Conservation (phyloP, 2,797 vertebrate genomes). For the Denticeps clupeoides region DNA sequence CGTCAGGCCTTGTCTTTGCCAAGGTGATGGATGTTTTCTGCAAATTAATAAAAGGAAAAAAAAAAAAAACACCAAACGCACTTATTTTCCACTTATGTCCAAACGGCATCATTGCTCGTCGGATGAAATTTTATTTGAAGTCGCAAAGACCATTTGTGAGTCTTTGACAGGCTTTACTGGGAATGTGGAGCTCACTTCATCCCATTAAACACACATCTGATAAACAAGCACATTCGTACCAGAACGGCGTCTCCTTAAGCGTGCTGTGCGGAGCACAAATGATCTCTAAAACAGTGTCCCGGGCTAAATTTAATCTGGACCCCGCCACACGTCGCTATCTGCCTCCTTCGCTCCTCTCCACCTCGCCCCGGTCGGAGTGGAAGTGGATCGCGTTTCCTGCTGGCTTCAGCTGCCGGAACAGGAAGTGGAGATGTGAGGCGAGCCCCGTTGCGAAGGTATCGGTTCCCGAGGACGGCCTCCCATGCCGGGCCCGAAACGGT, state of each 20-base stretch:
- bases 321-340: background rate
- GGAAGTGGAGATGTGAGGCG: constrained; percentile 65
- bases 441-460: constrained; percentile 67
- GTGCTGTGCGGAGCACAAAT: too few species aligned
- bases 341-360: background rate
- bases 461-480: constrained; percentile 62
- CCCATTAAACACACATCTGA: constrained; percentile 3
- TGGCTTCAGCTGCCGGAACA: constrained; percentile 59
- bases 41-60: too few species aligned
- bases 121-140: constrained; percentile 56
- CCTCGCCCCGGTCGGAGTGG: background rate
- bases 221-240: background rate
- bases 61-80: too few species aligned
- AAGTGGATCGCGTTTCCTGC: constrained; percentile 3
- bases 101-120: too few species aligned
- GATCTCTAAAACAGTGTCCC: too few species aligned
- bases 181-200: constrained; percentile 34
- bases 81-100: too few species aligned
- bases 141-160: constrained; percentile 57
- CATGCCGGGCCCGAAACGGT: too few species aligned
- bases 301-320: too few species aligned
- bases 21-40: constrained; percentile 60
- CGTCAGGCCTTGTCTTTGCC: constrained; percentile 65
- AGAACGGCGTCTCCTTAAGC: too few species aligned
- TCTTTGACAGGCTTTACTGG: constrained; percentile 50